Conservation (phyloP, 2,797 vertebrate genomes). For the Syncerus caffer region DNA sequence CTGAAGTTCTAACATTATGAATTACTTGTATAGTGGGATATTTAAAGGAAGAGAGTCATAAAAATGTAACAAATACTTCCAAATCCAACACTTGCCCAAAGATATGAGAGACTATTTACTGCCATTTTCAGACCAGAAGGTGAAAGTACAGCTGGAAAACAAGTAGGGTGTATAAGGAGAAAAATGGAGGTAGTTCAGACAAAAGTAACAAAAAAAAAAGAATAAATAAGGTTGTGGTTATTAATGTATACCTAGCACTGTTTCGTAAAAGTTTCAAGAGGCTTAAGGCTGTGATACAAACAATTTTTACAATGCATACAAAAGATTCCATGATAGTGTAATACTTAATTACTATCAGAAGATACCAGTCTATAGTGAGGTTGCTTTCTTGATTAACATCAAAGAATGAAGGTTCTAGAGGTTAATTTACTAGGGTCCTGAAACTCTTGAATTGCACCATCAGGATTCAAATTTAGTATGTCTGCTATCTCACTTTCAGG, state of each 20-base stretch:
- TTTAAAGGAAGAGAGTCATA: slow-evolving; percentile 18
- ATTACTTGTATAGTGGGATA: neutral
- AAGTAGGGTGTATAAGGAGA: neutral
- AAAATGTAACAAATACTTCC: neutral
- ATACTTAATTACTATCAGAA: neutral
- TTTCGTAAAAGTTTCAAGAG: slow-evolving; percentile 1
- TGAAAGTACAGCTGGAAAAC: neutral
- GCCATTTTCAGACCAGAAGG: neutral
- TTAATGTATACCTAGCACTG: neutral
- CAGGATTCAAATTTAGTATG: neutral
- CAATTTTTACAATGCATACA: slow-evolving; percentile 13
- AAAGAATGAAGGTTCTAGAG: neutral
- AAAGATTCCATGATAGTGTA: neutral
- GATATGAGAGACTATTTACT: neutral
- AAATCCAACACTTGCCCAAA: neutral
- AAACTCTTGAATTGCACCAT: neutral
- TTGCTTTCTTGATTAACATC: neutral
- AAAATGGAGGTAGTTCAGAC: neutral
- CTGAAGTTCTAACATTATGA: slow-evolving; percentile 30
- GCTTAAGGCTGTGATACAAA: neutral
- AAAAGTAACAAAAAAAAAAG: neutral
- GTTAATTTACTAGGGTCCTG: neutral
- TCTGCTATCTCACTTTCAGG: neutral
- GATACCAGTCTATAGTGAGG: neutral
- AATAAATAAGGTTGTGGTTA: neutral